Percentiles rank a stretch among this genome's conserved stretches.
Conservation (phyloP, 2,797 vertebrate genomes). For the Alfaro cultratus region DNA sequence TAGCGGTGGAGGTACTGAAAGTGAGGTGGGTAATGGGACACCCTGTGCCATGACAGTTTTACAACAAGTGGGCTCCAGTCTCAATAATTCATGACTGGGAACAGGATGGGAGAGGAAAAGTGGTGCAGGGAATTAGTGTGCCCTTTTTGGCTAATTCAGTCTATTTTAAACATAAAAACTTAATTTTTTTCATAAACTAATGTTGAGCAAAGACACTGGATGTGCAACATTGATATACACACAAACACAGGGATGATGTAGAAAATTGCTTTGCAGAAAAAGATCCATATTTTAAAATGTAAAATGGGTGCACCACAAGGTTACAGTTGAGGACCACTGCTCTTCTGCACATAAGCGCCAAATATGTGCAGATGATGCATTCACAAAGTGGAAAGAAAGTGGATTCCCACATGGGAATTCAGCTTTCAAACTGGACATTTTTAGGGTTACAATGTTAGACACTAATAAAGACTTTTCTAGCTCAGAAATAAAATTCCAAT, state of each 20-base stretch:
- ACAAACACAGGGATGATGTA: not conserved
- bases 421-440: not conserved
- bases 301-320: not conserved
- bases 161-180: slow-evolving; percentile 16
- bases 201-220: not conserved
- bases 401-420: not conserved
- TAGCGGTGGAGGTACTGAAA: slow-evolving; percentile 1
- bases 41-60: slow-evolving; percentile 48
- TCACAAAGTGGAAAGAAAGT: not conserved
- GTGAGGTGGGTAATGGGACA: slow-evolving; percentile 51
- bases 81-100: slow-evolving; percentile 71
- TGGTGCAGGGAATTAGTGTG: slow-evolving; percentile 2
- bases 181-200: slow-evolving; percentile 17
- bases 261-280: not conserved
- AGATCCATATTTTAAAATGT: not conserved
- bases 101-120: slow-evolving; percentile 14
- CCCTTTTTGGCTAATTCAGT: slow-evolving; percentile 19
- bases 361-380: not conserved
- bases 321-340: not conserved
- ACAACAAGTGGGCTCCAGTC: slow-evolving; percentile 63
- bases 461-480: not conserved
- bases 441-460: not conserved
- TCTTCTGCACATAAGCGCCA: not conserved
- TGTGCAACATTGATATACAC: not conserved
- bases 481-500: not conserved